phyloP scores from a whole-genome alignment of 2,113 vertebrate genomes.

The Ctenodactylus gundi region DNA sequence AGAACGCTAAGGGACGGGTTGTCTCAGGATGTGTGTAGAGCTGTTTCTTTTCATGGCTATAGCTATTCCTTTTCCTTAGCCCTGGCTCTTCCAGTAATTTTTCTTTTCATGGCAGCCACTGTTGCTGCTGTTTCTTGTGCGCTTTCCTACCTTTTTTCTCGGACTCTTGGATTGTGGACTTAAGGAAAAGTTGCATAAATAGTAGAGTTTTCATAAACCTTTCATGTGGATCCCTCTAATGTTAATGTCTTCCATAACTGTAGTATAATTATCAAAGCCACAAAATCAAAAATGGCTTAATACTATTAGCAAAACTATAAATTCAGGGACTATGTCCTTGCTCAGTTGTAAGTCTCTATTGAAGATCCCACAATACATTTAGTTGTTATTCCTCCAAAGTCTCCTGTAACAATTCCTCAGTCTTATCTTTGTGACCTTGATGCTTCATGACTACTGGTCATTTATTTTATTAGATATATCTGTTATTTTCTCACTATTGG shows the following conservation, averaged over 20 bases:
- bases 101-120: not conserved
- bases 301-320: not conserved
- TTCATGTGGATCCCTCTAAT: not conserved
- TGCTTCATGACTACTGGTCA: not conserved
- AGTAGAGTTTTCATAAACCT: not conserved
- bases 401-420: not conserved
- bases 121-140: not conserved
- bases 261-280: not conserved
- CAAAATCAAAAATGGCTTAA: not conserved
- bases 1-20: not conserved
- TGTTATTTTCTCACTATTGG: constrained; percentile 2
- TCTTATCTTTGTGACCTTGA: not conserved
- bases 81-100: not conserved
- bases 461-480: constrained; percentile 14
- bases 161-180: not conserved
- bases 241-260: not conserved
- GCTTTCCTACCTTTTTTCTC: not conserved
- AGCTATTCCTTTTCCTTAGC: constrained; percentile 2
- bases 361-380: not conserved
- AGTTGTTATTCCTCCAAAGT: not conserved
- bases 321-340: not conserved
- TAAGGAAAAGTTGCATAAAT: constrained; percentile 3
- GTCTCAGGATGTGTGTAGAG: not conserved
- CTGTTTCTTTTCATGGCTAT: not conserved
- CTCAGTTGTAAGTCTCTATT: not conserved